Conservation (phyloP, 1,140 invertebrate species). For the Drosophila sturtevanti region DNA sequence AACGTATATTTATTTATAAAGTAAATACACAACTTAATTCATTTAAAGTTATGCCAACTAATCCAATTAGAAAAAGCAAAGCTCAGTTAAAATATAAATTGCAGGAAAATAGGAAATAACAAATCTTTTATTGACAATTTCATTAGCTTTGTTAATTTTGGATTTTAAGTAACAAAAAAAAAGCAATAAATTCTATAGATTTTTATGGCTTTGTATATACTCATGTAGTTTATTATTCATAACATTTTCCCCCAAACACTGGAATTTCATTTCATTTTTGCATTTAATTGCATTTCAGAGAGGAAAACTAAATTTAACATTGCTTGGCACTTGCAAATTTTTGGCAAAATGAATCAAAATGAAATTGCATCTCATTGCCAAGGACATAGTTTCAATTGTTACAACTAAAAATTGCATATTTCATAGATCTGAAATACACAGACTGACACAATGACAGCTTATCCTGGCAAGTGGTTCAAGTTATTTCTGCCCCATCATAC, state of each 20-base stretch:
- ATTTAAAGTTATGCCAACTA: too few relatives aligned
- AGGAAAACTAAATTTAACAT: background rate
- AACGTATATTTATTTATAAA: too few relatives aligned
- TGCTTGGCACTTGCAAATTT: too few relatives aligned
- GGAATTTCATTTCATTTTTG: background rate
- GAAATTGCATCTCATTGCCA: constrained; percentile 28
- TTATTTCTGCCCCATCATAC: constrained; percentile 59
- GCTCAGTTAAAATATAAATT: too few relatives aligned
- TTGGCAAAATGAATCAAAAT: background rate
- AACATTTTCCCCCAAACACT: background rate
- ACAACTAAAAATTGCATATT: constrained; percentile 69
- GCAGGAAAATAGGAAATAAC: too few relatives aligned
- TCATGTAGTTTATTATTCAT: background rate
- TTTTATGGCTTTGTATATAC: background rate
- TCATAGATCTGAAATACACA: constrained; percentile 30
- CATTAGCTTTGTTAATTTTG: background rate
- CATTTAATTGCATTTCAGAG: background rate
- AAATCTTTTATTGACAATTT: background rate
- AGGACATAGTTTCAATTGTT: constrained; percentile 35
- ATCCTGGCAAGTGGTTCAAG: constrained; percentile 40
- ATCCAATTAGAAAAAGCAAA: too few relatives aligned
- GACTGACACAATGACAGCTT: constrained; percentile 71
- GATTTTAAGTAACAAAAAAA: too few relatives aligned
- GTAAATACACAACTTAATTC: too few relatives aligned
- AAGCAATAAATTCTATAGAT: background rate